Base-by-base conservation (phyloP, 1,140 invertebrate species). In the Dendroctonus valens region DNA sequence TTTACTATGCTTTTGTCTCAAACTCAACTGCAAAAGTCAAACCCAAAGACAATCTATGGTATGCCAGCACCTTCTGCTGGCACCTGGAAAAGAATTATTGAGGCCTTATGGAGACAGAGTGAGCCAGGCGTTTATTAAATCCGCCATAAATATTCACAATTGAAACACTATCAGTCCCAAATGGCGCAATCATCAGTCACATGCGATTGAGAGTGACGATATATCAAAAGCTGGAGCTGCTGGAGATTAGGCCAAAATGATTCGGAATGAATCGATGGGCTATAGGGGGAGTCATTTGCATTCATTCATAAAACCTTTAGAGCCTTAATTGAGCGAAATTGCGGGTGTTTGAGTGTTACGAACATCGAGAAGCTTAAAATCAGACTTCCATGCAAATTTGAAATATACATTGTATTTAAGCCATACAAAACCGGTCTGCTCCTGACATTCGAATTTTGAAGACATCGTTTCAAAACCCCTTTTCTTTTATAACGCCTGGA, bases 141-240 rank as follows among this genome's bases (percentile, higher is more conserved):
- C 51, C 51, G 7, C 51, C 51, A 53, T 53, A 53, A 53, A 53
- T 53, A 53, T 53, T 53, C 51, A 53, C 51, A 53, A 53, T 15
- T 53, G 51, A 53, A 53, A 53, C 51, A 53, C n/a, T 5, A 53
- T 53, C 51, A 15, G 51, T 53, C 51, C 51, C 51, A 53, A 53
- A 53, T 53, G 51, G 51, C 51, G 51, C 51, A 53, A 53, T 53
- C 51, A 53, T 53, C 51, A 53, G 51, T 53, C 51, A 53, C 51
- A 53, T 53, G 51, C 51, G 51, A 53, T 53, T 38, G 7, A 38
- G 51, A n/a, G 37, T 15, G 15, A 26, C 51, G 51, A 53, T 53
- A 53, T 53, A 53, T 53, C 51, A 53, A 53, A 38, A 15, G 14
- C n/a, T 53, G 51, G 39, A 38, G 51, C 51, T 15, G 51, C 39